These are phyloP conservation scores for Melanchra persicariae DNA, from an alignment of 2,888 invertebrate species.

Conservation along the genomic window DNA sequence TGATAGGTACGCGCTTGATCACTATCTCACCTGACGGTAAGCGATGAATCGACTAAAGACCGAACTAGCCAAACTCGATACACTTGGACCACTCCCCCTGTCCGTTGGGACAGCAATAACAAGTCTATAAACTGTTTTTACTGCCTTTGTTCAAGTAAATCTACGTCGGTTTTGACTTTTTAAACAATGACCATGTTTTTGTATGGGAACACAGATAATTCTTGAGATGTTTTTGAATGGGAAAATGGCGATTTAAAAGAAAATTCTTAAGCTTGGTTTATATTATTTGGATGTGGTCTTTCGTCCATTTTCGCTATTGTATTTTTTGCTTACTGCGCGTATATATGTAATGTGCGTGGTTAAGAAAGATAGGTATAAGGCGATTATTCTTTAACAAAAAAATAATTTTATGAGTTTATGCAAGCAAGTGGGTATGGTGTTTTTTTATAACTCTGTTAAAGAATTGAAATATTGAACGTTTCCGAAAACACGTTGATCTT, in stretches of 20 bases:
- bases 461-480: too few species aligned
- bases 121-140: conserved; percentile 91
- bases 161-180: conserved; percentile 90
- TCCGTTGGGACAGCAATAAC: conserved; percentile 89
- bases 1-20: too few species aligned
- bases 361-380: too few species aligned
- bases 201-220: conserved; percentile 82
- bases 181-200: conserved; percentile 90
- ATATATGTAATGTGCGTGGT: background rate
- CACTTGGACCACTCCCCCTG: conserved; percentile 74
- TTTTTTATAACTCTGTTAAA: too few species aligned
- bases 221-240: conserved; percentile 79
- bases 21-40: too few species aligned
- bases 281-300: conserved; percentile 24
- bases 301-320: conserved; percentile 25
- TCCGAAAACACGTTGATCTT: too few species aligned
- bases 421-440: background rate
- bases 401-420: background rate
- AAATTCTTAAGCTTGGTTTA: conserved; percentile 40
- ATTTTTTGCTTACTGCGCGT: background rate
- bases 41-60: too few species aligned
- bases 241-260: conserved; percentile 71
- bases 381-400: background rate
- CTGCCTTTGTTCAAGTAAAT: conserved; percentile 90
- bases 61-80: too few species aligned